These are phyloP conservation scores for Coptodon rendalli DNA, from an alignment of 2,113 vertebrate species.

Conservation along the genomic window DNA sequence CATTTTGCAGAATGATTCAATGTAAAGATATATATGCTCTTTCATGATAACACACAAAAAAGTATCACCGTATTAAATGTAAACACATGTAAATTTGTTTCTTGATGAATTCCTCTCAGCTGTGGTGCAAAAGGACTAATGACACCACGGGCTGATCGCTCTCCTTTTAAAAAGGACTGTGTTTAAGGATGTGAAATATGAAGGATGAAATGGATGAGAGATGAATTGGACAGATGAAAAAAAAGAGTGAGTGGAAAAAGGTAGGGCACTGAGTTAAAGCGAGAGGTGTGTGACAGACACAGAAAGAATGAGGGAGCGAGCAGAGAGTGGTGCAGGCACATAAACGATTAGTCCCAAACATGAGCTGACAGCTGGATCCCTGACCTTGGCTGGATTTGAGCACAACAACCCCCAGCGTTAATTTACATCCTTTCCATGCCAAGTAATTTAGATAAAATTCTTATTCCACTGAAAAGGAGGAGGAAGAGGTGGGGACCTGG, in stretches of 20 bases:
- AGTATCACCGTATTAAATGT: neutral
- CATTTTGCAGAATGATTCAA: neutral
- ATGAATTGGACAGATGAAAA: constrained; percentile 22
- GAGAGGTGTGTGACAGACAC: constrained; percentile 59
- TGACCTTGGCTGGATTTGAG: constrained; percentile 68
- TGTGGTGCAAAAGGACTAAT: neutral
- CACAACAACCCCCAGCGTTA: constrained; percentile 52
- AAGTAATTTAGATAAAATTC: constrained; percentile 77
- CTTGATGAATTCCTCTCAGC: neutral
- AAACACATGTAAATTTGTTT: neutral
- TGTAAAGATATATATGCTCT: neutral
- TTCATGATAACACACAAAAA: neutral
- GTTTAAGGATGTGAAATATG: constrained; percentile 18
- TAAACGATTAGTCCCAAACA: constrained; percentile 68
- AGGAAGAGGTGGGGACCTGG: constrained; percentile 32
- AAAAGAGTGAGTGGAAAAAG: constrained; percentile 28
- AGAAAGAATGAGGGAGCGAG: constrained; percentile 59
- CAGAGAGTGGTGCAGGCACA: constrained; percentile 52
- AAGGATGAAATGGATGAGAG: constrained; percentile 43
- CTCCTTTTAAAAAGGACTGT: constrained; percentile 1
- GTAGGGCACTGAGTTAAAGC: constrained; percentile 55
- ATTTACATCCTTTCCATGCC: constrained; percentile 75
- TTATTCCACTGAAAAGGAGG: constrained; percentile 59
- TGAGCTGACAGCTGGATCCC: constrained; percentile 68
- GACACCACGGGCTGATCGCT: neutral